A percentile compares a stretch with the other conserved stretches of the same genome.
These are phyloP conservation scores for Anguilla megastoma DNA, from an alignment of 2,797 vertebrate genomes.

Conservation along the genomic window DNA sequence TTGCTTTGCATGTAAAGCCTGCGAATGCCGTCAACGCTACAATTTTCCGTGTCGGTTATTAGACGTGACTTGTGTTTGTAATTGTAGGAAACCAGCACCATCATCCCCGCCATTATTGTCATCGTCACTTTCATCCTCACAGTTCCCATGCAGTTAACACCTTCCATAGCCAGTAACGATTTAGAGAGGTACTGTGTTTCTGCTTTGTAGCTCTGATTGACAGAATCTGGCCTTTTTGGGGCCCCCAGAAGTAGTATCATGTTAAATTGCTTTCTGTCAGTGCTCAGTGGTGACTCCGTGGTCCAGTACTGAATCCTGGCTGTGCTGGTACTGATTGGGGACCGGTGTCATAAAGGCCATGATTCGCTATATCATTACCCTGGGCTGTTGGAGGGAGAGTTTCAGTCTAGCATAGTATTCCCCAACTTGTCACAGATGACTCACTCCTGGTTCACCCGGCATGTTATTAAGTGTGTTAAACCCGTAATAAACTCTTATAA, in stretches of 20 bases:
- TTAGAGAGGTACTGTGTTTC: neutral
- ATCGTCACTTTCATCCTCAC: neutral
- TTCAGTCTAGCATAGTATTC: neutral
- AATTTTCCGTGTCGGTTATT: neutral
- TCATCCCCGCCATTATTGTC: neutral
- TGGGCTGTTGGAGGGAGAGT: neutral
- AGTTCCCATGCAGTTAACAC: neutral
- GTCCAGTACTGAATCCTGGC: neutral
- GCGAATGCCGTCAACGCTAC: neutral
- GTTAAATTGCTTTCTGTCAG: neutral
- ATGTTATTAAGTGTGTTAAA: neutral
- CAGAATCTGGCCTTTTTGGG: neutral
- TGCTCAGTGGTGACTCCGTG: no score
- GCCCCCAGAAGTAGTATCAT: neutral
- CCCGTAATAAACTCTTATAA: neutral
- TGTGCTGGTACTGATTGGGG: neutral
- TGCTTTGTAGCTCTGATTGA: neutral
- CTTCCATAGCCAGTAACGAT: neutral
- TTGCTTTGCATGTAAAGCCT: neutral
- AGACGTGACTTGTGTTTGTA: neutral
- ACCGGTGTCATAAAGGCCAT: neutral
- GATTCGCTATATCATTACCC: neutral
- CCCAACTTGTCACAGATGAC: neutral
- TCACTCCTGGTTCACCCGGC: no score
- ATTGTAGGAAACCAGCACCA: neutral